Conservation (phyloP, 2,888 invertebrate species). For the Agriopis aurantiaria region DNA sequence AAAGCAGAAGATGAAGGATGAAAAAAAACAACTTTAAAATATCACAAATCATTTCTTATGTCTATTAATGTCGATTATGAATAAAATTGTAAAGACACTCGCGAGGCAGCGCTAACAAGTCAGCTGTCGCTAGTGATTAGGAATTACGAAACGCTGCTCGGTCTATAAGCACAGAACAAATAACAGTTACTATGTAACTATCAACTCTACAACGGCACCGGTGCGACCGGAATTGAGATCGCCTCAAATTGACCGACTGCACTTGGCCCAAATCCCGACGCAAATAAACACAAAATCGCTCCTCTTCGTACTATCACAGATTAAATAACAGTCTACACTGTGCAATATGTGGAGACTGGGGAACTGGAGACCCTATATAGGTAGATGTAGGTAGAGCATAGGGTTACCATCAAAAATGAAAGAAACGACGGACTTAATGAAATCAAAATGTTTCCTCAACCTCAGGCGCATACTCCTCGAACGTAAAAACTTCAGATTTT, state of each 20-base stretch:
- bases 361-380: constrained; percentile 44
- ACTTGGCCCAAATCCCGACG: constrained; percentile 79
- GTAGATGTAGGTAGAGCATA: constrained; percentile 28
- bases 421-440: background rate
- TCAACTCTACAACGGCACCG: constrained; percentile 25
- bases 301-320: constrained; percentile 55
- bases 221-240: constrained; percentile 53
- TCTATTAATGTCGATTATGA: constrained; percentile 23
- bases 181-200: constrained; percentile 1
- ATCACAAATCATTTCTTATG: constrained; percentile 32
- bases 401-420: constrained; percentile 8
- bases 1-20: background rate
- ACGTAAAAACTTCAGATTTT: too few relatives aligned
- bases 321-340: constrained; percentile 38
- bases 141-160: constrained; percentile 33
- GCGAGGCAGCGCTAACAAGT: constrained; percentile 32
- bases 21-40: constrained; percentile 4
- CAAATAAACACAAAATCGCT: constrained; percentile 76
- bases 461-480: background rate
- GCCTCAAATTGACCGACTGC: constrained; percentile 74
- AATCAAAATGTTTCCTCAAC: background rate
- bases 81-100: constrained; percentile 18
- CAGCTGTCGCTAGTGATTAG: constrained; percentile 46
- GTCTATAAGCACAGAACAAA: constrained; percentile 13
- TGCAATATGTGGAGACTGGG: constrained; percentile 35